phyloP scores from a whole-genome alignment of 1,140 invertebrate species.

The Druon quercuslanigerum region DNA sequence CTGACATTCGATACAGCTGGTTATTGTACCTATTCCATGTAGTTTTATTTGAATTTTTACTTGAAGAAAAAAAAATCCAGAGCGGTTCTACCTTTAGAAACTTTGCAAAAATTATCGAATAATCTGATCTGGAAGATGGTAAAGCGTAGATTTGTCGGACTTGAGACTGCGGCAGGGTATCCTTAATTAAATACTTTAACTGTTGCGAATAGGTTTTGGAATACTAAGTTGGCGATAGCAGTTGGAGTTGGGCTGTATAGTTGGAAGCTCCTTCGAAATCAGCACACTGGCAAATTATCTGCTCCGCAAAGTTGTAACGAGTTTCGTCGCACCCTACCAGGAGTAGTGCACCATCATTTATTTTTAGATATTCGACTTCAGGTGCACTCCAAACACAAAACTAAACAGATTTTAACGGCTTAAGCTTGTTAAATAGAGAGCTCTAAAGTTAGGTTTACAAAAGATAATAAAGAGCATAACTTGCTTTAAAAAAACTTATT shows the following conservation, averaged over 20 bases:
- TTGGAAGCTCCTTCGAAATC: conserved; percentile 40
- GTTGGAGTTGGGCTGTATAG: conserved; percentile 1
- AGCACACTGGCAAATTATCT: conserved; percentile 52
- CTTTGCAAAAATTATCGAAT: background rate
- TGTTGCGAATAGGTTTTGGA: conserved; percentile 32
- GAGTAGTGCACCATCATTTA: conserved; percentile 36
- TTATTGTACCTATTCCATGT: no score
- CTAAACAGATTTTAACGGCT: no score
- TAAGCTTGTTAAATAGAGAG: no score
- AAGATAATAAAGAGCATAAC: no score
- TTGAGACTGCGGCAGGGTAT: conserved; percentile 38
- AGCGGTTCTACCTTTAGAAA: background rate
- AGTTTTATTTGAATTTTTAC: no score
- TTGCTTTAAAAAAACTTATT: background rate
- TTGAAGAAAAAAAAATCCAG: no score
- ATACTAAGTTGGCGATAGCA: conserved; percentile 37
- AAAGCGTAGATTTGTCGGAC: background rate
- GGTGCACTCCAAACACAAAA: no score
- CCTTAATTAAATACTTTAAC: conserved; percentile 56
- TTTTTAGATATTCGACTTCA: conserved; percentile 5
- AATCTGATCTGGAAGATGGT: background rate
- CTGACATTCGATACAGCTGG: no score
- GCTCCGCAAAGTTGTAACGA: conserved; percentile 46
- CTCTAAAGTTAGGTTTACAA: no score
- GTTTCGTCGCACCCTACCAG: conserved; percentile 33